Evolutionary conservation across 2,888 invertebrate species (phyloP).

Genomic region (Subacronicta megacephala): DNA sequence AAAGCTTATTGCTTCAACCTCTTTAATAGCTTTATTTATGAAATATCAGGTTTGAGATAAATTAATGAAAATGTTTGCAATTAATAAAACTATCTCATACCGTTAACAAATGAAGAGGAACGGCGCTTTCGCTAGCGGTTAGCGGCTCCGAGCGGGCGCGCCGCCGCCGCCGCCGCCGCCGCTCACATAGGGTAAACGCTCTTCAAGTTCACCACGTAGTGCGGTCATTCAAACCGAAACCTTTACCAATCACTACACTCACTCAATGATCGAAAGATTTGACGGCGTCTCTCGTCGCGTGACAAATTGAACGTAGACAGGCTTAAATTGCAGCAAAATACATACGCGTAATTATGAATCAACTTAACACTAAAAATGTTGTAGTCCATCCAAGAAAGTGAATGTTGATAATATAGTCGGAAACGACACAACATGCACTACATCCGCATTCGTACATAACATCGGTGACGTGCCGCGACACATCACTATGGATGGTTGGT

Average conservation of each 20-base stretch:
- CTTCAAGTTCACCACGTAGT: no score
- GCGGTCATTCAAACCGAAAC: no score
- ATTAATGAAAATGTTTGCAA: no score
- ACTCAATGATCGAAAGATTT: no score
- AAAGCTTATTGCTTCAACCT: no score
- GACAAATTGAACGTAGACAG: neutral
- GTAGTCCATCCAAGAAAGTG: constrained; percentile 4
- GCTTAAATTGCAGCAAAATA: neutral
- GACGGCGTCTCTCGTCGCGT: neutral
- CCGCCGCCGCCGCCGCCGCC: no score
- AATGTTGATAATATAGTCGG: neutral
- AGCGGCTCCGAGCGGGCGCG: neutral
- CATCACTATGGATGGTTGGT: no score
- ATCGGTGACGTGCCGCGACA: neutral
- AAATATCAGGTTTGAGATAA: no score
- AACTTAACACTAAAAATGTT: neutral
- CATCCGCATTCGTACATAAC: constrained; percentile 27
- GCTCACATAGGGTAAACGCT: no score
- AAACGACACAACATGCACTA: constrained; percentile 37
- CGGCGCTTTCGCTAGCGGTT: neutral
- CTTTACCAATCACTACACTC: no score
- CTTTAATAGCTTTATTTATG: no score
- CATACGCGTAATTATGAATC: neutral
- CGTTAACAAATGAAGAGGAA: neutral
- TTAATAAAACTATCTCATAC: neutral